A percentile compares a stretch with the other conserved stretches of the same genome.
phyloP scores from a whole-genome alignment of 2,113 vertebrate species.

The Oryctolagus cuniculus region mOryCun1.1 NC_091432.1:185169001-185169500 shows the following conservation, averaged over 20 bases:
- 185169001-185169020: no score
- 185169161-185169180: not conserved
- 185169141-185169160: not conserved
- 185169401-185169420: not conserved
- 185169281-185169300: not conserved
- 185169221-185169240: slow-evolving; percentile 29
- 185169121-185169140: not conserved
- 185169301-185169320: not conserved
- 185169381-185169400: slow-evolving; percentile 22
- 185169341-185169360: not conserved
- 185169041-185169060: no score
- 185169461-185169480: not conserved
- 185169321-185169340: not conserved
- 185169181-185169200: not conserved
- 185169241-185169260: not conserved
- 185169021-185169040: no score
- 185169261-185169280: slow-evolving; percentile 45
- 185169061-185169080: no score
- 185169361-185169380: not conserved
- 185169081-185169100: no score
- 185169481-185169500: not conserved
- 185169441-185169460: not conserved
- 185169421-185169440: not conserved
- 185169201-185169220: not conserved
- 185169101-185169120: no score